These are phyloP conservation scores for Zoanthus solanderi DNA, from an alignment of 92 coral and sea anemone genomes.

Conservation along the genomic window DNA sequence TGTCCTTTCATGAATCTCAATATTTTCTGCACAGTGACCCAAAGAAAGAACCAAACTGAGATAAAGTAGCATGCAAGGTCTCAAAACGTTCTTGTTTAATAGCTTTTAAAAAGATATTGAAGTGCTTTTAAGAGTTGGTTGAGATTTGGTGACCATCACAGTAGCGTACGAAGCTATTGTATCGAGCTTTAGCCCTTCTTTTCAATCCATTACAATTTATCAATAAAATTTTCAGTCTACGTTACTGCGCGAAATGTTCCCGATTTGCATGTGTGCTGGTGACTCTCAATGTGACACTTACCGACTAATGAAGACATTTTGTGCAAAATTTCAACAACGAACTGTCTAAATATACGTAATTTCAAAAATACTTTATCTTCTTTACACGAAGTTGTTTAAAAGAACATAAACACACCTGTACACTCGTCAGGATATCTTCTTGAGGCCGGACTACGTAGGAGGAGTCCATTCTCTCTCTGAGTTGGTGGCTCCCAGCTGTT, in stretches of 20 bases:
- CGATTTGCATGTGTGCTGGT: too few species aligned
- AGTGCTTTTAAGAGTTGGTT: not conserved
- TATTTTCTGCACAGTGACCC: not conserved
- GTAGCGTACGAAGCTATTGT: too few species aligned
- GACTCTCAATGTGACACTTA: too few species aligned
- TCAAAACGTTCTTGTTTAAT: not conserved
- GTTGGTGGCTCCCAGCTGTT: constrained; percentile 6
- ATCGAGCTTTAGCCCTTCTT: too few species aligned
- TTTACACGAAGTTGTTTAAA: not conserved
- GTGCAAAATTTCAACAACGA: not conserved
- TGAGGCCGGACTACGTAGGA: constrained; percentile 75
- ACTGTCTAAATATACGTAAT: not conserved
- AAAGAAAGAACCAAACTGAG: not conserved
- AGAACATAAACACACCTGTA: constrained; percentile 51
- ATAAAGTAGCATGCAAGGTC: not conserved
- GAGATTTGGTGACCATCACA: too few species aligned
- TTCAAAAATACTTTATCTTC: too few species aligned
- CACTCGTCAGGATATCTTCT: constrained; percentile 73
- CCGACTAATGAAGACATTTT: too few species aligned
- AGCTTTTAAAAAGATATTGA: not conserved
- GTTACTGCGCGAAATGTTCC: too few species aligned
- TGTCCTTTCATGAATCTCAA: not conserved
- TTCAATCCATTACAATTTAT: too few species aligned
- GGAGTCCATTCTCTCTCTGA: constrained; percentile 35
- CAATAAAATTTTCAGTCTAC: too few species aligned